A percentile compares a stretch with the other conserved stretches of the same genome.
Evolutionary conservation across 2,888 invertebrate genomes (phyloP).

Genomic region (Erebia ligea): DNA sequence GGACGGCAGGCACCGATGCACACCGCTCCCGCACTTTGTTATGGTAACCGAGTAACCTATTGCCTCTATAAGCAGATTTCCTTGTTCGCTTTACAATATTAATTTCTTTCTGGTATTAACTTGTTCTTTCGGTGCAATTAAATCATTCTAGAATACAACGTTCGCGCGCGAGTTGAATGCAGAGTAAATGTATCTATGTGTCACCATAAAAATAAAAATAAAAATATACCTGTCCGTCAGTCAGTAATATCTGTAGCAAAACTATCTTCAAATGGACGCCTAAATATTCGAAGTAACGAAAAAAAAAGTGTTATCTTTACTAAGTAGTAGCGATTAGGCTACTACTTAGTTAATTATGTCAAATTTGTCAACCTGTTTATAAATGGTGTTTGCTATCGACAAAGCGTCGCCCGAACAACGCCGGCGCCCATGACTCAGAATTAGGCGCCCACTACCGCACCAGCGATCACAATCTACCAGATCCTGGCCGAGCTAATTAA

Average conservation of each 20-base stretch:
- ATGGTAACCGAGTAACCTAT: slow-evolving; percentile 39
- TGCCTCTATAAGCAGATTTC: slow-evolving; percentile 27
- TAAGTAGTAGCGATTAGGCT: background rate
- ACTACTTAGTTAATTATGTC: slow-evolving; percentile 12
- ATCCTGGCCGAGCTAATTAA: slow-evolving; percentile 67
- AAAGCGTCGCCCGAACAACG: slow-evolving; percentile 32
- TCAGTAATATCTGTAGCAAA: no score
- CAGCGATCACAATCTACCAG: slow-evolving; percentile 66
- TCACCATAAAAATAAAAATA: no score
- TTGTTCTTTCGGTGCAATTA: slow-evolving; percentile 7
- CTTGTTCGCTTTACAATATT: slow-evolving; percentile 4
- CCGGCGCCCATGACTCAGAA: slow-evolving; percentile 67
- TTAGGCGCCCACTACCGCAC: slow-evolving; percentile 65
- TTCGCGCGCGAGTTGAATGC: no score
- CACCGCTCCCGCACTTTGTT: slow-evolving; percentile 33
- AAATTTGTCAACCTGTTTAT: slow-evolving; percentile 30
- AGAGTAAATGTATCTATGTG: no score
- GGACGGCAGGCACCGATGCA: slow-evolving; percentile 48
- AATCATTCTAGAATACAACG: no score
- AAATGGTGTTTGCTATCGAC: slow-evolving; percentile 21
- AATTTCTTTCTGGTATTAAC: slow-evolving; percentile 4
- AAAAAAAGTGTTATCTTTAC: background rate
- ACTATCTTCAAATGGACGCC: no score
- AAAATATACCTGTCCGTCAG: no score
- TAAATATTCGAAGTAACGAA: no score